These are phyloP conservation scores for Campoplex capitator DNA, from an alignment of 2,888 invertebrate genomes.

Conservation along the genomic window DNA sequence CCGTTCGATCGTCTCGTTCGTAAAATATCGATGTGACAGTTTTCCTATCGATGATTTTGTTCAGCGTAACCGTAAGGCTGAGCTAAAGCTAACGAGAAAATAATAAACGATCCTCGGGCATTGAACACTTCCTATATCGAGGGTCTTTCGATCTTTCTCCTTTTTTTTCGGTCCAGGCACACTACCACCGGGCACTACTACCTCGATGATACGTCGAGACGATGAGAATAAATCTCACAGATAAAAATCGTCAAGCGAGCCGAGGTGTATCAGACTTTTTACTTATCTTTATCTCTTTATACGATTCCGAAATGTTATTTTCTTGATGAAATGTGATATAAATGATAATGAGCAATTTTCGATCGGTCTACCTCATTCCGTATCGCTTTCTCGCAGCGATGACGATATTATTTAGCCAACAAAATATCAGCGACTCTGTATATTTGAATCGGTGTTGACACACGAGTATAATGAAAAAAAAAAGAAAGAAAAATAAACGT, in stretches of 20 bases:
- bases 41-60: background rate
- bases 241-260: conserved; percentile 55
- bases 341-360: conserved; percentile 61
- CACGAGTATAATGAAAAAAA: conserved; percentile 2
- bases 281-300: conserved; percentile 65
- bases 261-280: conserved; percentile 55
- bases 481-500: background rate
- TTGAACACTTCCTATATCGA: conserved; percentile 16
- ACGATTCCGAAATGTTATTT: conserved; percentile 54
- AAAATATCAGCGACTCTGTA: conserved; percentile 9
- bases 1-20: background rate
- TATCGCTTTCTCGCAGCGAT: conserved; percentile 18
- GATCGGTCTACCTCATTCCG: background rate
- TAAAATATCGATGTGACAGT: background rate
- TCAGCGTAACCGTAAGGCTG: background rate
- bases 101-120: conserved; percentile 8
- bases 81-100: conserved; percentile 5
- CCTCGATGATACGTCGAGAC: conserved; percentile 51
- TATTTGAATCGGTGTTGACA: conserved; percentile 15
- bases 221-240: conserved; percentile 54
- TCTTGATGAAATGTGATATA: conserved; percentile 56
- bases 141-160: background rate
- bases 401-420: conserved; percentile 14
- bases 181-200: background rate
- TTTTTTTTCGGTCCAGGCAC: conserved; percentile 10